Base-by-base conservation (phyloP, 2,113 vertebrate genomes). In the Colistium nudipinnis region DNA sequence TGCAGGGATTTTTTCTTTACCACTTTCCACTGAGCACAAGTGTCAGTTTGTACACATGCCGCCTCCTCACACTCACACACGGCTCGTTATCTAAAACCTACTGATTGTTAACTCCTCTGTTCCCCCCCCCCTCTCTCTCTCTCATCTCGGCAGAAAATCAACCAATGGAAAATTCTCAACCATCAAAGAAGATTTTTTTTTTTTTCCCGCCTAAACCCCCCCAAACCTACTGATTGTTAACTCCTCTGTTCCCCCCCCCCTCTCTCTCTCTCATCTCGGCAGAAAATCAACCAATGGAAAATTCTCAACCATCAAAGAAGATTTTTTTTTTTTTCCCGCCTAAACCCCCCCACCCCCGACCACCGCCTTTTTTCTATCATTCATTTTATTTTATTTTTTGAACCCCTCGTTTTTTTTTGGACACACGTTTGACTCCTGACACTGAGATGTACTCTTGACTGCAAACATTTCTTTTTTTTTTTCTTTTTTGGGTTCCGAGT, bases 201-300 rank as follows among this genome's bases (percentile, higher is more conserved):
- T n/a, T 49, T 45, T 69, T 74, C 57, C 66, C 13, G 52, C 77
- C 72, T 72, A 43, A 43, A 6, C 35, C 30, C 30, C 30, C 8
- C 30, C 4, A 31, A 7, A 9, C 9, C 5, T 30, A 36, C 24
- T 2, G 1, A 3, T 64, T 30, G 4, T 48, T 64, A 16, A 62
- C 54, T 65, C 31, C 4, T 33, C 31, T 57, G 17, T 1, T 45
- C 43, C 10, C 19, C 7, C n/a, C 11, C 43, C 22, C n/a, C 19
- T 71, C 17, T 80, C 8, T 80, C 24, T 82, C 66, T 89, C 62
- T 78, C 22, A 6, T 78, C 63, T 71, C 33, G 48, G 35, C 84
- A 91, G 84, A 83, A 83, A 80, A 72, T 56, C 48, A 38, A 84
- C 77, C 65, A 65, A 71, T 56, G 72, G 79, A 84, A 87, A 83